Percentiles rank a stretch among this genome's conserved stretches.
These are phyloP conservation scores for Venustoraphidia nigricollis DNA, from an alignment of 2,888 invertebrate genomes.

Conservation along the genomic window DNA sequence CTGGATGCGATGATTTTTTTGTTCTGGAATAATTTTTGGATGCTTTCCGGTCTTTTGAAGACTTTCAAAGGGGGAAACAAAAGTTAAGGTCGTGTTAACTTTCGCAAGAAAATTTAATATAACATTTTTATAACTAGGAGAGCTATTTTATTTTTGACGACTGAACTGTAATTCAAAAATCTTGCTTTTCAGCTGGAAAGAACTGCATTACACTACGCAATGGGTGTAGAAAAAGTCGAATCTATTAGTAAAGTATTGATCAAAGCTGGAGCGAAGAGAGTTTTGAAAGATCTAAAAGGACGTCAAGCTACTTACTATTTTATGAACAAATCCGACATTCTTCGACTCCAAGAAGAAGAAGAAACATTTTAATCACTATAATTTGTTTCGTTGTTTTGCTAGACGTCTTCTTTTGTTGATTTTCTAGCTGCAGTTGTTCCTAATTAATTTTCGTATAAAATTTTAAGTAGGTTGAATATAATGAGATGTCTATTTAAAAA, in stretches of 20 bases:
- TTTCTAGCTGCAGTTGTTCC: too few species aligned
- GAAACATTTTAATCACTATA: conserved; percentile 33
- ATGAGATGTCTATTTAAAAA: too few species aligned
- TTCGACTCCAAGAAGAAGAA: conserved; percentile 72
- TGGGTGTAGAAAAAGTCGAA: conserved; percentile 77
- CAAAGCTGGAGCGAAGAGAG: conserved; percentile 67
- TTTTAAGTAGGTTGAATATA: too few species aligned
- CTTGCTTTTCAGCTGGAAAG: conserved; percentile 54
- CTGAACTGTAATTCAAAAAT: background rate
- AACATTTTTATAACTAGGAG: background rate
- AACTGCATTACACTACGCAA: conserved; percentile 77
- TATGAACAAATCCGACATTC: conserved; percentile 80
- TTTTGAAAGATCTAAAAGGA: conserved; percentile 74
- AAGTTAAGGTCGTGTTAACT: too few species aligned
- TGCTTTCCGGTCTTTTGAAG: too few species aligned
- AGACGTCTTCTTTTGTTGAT: too few species aligned
- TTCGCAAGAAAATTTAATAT: background rate
- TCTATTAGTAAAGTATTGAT: conserved; percentile 65
- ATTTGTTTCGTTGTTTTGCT: too few species aligned
- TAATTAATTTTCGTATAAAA: too few species aligned
- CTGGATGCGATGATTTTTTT: too few species aligned
- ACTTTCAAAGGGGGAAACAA: too few species aligned
- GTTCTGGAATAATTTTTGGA: too few species aligned
- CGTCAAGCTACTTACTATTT: conserved; percentile 84
- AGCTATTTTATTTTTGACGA: too few species aligned